Base-by-base conservation (phyloP, 2,888 invertebrate species). In the Eilema griseolum region DNA sequence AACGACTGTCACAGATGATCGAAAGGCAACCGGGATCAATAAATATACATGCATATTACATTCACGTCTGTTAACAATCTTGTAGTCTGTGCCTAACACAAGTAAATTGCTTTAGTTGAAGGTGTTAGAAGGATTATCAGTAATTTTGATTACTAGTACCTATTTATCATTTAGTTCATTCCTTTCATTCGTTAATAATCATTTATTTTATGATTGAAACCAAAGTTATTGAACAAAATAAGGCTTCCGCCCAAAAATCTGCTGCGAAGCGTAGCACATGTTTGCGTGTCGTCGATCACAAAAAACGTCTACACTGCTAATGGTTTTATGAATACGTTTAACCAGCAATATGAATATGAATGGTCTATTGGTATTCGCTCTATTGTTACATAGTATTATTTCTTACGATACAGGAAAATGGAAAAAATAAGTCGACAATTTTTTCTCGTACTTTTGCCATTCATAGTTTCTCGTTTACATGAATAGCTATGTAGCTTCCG, bases 261-360 rank as follows among this genome's bases (percentile, higher is more conserved):
- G 67, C 72, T 72, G 69, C 56, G 23, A 65, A 66, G 69, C 52
- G 28, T 56, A 57, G 59, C n/a, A 66, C 26, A 65, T 68, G 75
- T 73, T 77, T 83, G 52, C 23, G 23, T 37, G 12, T 7, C 59
- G 59, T 14, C 16, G 26, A 52, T n/a, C n/a, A 52, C 52, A 52
- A 52, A 82, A 41, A 89, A 86, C 89, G 52, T 20, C 46, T 46
- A 41, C 52, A 2, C 3, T n/a, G 52, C n/a, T 52, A 52, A 52
- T n/a, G 52, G 10, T 52, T 52, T 10, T n/a, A 52, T n/a, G 1
- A 52, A 20, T 8, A 20, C 4, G 46, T 5, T 46, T 52, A 46
- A 46, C 46, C 7, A 7, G 46, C 20, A 46, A 46, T 46, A n/a
- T 10, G n/a, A 4, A 41, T 14, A 16, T 52, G n/a, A n/a, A 52